These are phyloP conservation scores for Drosophila affinis DNA, from an alignment of 2,888 invertebrate species.

Conservation along the genomic window DNA sequence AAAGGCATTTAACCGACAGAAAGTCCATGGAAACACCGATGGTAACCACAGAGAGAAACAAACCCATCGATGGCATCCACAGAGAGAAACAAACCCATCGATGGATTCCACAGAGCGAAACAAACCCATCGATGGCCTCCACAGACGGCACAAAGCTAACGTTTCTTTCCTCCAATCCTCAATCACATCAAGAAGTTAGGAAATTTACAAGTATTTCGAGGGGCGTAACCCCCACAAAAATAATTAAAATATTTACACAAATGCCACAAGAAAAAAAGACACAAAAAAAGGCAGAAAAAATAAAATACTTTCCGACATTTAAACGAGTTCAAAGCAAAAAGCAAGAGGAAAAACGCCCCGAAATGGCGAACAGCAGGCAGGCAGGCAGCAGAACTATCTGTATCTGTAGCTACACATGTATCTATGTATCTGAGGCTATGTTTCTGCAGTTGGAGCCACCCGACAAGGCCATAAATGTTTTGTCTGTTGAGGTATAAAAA, in stretches of 20 bases:
- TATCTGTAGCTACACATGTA: constrained; percentile 20
- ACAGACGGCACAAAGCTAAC: background rate
- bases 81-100: background rate
- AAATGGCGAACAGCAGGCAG: constrained; percentile 36
- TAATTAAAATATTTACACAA: constrained; percentile 70
- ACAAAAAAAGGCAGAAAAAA: background rate
- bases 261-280: constrained; percentile 16
- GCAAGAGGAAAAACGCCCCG: constrained; percentile 61
- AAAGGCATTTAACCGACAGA: background rate
- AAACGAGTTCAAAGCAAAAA: constrained; percentile 55
- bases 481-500: constrained; percentile 28
- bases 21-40: background rate
- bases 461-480: constrained; percentile 65
- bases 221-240: constrained; percentile 45
- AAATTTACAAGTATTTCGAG: constrained; percentile 10
- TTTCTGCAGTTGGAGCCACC: constrained; percentile 37
- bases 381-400: constrained; percentile 15
- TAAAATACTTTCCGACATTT: constrained; percentile 23
- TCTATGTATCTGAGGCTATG: constrained; percentile 32
- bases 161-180: background rate
- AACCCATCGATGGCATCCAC: too few relatives aligned
- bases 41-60: background rate
- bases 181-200: constrained; percentile 1
- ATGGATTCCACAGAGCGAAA: background rate
- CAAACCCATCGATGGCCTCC: background rate